Base-by-base conservation (phyloP, 2,113 vertebrate genomes). In the Hystrix brachyura region DNA sequence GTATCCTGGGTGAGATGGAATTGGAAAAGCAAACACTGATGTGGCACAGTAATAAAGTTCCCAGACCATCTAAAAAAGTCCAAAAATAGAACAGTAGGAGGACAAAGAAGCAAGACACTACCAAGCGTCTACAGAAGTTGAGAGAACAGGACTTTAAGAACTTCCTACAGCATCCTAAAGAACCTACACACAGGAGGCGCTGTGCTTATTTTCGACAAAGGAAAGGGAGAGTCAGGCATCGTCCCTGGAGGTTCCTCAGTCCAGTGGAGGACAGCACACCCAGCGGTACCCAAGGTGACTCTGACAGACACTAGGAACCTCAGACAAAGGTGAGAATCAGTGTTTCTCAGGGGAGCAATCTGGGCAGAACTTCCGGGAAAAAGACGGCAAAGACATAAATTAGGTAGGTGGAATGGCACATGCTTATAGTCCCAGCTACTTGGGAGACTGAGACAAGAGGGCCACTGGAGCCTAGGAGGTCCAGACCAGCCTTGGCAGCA, bases 1-100 rank as follows among this genome's bases (percentile, higher is more conserved):
- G 94, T 99, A 99, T 99, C 97, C 99, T 99, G 95, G 79, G 82
- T 85, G 78, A 90, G 92, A 97, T 18, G 59, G 94, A 69, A 89
- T 29, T 46, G 88, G 87, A 97, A 95, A 85, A 97, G 81, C 94
- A 97, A 94, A 95, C 55, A 57, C 53, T 92, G 85, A 86, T 57
- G 23, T 74, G 82, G 91, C 25, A 79, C 19, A 38, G 81, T 27
- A 3, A 83, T 43, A 43, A 34, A 71, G 91, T 72, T 74, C 43
- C 65, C 21, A 65, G 12, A 74, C 34, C n/a, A 90, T 74, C 90
- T 76, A 78, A 53, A 88, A 91, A 89, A 95, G 57, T 79, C 55
- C 55, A 69, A 60, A 90, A 96, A 62, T 43, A 85, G 71, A 89
- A 86, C 19, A 32, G 23, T 8, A 76, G 71, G 48, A 79, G 15